Base-by-base conservation (phyloP, 2,113 vertebrate species). In the Myotis yumanensis region DNA sequence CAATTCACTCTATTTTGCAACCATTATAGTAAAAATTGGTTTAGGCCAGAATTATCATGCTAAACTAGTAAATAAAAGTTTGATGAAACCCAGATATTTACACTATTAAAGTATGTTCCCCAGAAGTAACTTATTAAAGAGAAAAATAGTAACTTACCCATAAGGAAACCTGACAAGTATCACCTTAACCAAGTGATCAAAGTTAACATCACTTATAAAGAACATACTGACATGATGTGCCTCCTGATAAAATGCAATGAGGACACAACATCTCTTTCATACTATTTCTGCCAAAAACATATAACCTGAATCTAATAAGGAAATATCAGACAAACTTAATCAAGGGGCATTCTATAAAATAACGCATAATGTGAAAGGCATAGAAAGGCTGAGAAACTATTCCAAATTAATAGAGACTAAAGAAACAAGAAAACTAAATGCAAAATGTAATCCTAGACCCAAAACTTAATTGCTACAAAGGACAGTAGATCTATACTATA, bases 1-100 rank as follows among this genome's bases (percentile, higher is more conserved):
- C 87, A 87, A 64, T 93, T 51, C 12, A 85, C 30, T 90, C 68
- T 88, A 93, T 57, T 94, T 89, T 86, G 62, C 20, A 94, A 57
- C 5, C 35, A 89, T 62, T 80, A 75, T 12, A 86, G 25, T 54
- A 72, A 73, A 46, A 77, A 88, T 22, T 85, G 46, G 48, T 82
- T 94, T 54, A 86, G 79, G 62, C 25, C 86, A 66, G 77, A 79
- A 68, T 57, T 51, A 92, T 64, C 51, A 84, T 40, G 32, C 32
- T 86, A 83, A 95, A 75, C 18, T 43, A 94, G 75, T 86, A 46
- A 81, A 73, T 57, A 18, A 77, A 81, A 86, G 51, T 7, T 79
- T 90, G 62, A 80, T 76, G 72, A 81, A 37, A 96, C 46, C 2
- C 62, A 93, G 20, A 30, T 73, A 69, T 79, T 92, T 89, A 51